phyloP scores from a whole-genome alignment of 2,888 invertebrate genomes.

The Synanthedon formicaeformis region DNA sequence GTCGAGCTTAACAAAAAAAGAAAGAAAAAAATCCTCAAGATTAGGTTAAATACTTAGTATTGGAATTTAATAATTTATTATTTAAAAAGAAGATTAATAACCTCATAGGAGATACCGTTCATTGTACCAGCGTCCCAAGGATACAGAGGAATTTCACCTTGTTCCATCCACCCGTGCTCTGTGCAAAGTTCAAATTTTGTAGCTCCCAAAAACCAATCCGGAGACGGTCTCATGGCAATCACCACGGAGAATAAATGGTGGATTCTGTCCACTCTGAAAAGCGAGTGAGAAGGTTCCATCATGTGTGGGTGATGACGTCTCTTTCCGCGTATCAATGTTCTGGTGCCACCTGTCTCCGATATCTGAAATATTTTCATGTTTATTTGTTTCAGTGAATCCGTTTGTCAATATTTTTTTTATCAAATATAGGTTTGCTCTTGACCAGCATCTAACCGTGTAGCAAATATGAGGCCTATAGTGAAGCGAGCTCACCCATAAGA shows the following conservation, averaged over 20 bases:
- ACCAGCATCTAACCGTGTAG: no score
- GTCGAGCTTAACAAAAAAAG: no score
- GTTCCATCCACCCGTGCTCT: conserved; percentile 34
- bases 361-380: conserved; percentile 24
- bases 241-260: conserved; percentile 54
- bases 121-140: conserved; percentile 60
- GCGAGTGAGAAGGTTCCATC: conserved; percentile 46
- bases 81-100: conserved; percentile 10
- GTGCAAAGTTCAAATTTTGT: conserved; percentile 50
- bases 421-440: no score
- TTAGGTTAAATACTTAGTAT: no score
- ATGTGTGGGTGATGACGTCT: conserved; percentile 49
- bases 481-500: no score
- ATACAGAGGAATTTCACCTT: conserved; percentile 33
- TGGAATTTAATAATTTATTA: background rate
- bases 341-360: conserved; percentile 28
- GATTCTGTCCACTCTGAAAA: conserved; percentile 49
- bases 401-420: no score
- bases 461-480: no score
- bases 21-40: no score
- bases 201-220: conserved; percentile 60
- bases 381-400: no score
- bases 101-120: conserved; percentile 58
- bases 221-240: conserved; percentile 52
- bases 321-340: conserved; percentile 53